phyloP scores from a whole-genome alignment of 2,888 invertebrate genomes.

The Chydorus sphaericus region DNA sequence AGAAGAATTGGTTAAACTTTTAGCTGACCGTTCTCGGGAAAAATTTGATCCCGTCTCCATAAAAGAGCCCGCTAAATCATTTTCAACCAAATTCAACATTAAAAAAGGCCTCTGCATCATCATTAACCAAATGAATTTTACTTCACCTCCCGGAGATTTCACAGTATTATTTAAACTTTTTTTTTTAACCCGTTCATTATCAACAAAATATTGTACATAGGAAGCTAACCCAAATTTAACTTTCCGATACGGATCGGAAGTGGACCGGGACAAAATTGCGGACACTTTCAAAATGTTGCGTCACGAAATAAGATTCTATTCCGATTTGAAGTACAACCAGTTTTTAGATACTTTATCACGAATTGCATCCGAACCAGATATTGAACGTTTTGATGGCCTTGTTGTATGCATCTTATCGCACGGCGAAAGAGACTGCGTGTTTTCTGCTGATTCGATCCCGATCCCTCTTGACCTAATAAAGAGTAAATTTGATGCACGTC shows the following conservation, averaged over 20 bases:
- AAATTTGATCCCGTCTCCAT: neutral
- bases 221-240: neutral
- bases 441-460: slow-evolving; percentile 16
- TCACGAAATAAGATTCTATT: slow-evolving; percentile 7
- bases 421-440: slow-evolving; percentile 21
- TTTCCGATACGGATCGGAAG: slow-evolving; percentile 14
- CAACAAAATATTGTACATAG: neutral
- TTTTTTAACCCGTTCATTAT: neutral
- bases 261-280: slow-evolving; percentile 10
- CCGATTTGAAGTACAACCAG: slow-evolving; percentile 1
- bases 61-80: neutral
- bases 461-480: neutral
- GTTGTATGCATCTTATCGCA: slow-evolving; percentile 24
- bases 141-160: too few species aligned
- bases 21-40: too few species aligned
- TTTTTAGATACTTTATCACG: neutral
- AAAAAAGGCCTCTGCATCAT: slow-evolving; percentile 3
- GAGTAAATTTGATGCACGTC: neutral
- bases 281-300: slow-evolving; percentile 11
- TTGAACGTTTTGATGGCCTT: neutral
- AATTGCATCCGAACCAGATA: neutral
- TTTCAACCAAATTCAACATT: neutral
- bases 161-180: too few species aligned
- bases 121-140: slow-evolving; percentile 9
- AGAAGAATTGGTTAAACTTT: neutral